Percentiles rank a stretch among this genome's conserved stretches.
These are phyloP conservation scores for Anthrax anthrax DNA, from an alignment of 2,888 invertebrate genomes.

Conservation along the genomic window DNA sequence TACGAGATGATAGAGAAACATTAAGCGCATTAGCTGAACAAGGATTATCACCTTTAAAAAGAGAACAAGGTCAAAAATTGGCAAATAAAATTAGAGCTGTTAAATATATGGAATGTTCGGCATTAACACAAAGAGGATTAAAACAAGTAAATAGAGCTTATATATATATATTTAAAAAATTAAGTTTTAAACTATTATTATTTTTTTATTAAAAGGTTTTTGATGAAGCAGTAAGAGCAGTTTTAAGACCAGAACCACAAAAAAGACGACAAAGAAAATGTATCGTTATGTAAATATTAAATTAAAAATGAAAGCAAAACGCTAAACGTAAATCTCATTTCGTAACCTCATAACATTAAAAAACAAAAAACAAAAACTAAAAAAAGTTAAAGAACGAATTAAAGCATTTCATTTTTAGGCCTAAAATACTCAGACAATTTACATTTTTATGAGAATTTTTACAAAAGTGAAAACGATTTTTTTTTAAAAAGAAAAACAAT, in stretches of 20 bases:
- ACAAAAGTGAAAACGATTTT: background rate
- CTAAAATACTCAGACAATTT: background rate
- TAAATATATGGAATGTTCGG: constrained; percentile 99
- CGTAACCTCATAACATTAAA: background rate
- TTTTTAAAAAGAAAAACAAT: background rate
- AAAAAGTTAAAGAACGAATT: background rate
- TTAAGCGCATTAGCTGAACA: constrained; percentile 81
- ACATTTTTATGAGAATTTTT: background rate
- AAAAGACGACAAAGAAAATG: constrained; percentile 90
- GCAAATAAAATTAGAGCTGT: constrained; percentile 97
- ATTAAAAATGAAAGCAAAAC: background rate
- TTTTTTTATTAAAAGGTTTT: constrained; percentile 56
- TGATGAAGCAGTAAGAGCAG: constrained; percentile 96
- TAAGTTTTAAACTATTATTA: background rate
- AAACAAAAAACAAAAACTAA: background rate
- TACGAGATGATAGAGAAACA: constrained; percentile 95
- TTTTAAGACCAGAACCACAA: constrained; percentile 90
- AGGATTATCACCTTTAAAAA: constrained; percentile 87
- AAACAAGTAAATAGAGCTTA: constrained; percentile 53
- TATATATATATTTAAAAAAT: background rate
- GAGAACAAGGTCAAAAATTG: constrained; percentile 96
- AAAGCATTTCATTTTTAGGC: background rate
- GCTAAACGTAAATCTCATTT: background rate
- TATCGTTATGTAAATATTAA: constrained; percentile 50
- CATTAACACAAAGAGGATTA: constrained; percentile 92